Percentiles rank a stretch among this genome's conserved stretches.
Evolutionary conservation across 2,797 vertebrate genomes (phyloP).

Genomic region (Xiphorhynchus erythropygius): DNA sequence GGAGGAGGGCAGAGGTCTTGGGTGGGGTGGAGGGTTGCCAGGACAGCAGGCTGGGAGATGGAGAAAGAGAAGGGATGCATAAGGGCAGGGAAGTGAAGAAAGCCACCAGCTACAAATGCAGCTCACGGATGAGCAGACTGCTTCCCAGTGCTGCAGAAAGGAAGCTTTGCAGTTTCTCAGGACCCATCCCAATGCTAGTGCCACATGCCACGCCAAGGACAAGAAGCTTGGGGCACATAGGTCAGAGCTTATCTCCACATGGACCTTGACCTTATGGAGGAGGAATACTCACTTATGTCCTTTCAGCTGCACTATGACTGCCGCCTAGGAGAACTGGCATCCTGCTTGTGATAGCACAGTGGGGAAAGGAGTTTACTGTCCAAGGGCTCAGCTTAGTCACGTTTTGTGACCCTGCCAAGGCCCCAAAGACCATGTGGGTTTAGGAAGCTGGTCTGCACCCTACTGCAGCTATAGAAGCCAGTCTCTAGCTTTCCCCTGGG

Average conservation of each 20-base stretch:
- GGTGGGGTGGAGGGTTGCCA: not conserved
- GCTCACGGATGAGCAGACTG: not conserved
- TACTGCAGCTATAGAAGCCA: not conserved
- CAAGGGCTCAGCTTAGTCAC: not conserved
- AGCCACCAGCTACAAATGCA: not conserved
- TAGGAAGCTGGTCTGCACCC: not conserved
- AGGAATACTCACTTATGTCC: not conserved
- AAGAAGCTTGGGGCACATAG: not conserved
- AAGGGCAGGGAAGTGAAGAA: not conserved
- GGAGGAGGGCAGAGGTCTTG: not conserved
- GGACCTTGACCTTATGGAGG: not conserved
- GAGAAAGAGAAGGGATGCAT: not conserved
- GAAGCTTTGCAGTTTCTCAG: not conserved
- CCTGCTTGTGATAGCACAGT: not conserved
- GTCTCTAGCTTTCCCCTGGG: not conserved
- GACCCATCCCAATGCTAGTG: not conserved
- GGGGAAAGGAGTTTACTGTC: not conserved
- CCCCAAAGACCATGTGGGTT: accelerated
- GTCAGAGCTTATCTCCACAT: not conserved
- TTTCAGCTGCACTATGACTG: not conserved
- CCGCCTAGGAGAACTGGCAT: not conserved
- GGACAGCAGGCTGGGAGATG: not conserved
- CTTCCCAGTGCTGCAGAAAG: not conserved
- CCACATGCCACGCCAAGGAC: accelerated
- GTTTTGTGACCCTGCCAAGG: not conserved